A percentile compares a stretch with the other conserved stretches of the same genome.
phyloP scores from a whole-genome alignment of 1,140 invertebrate species.

The Sarcophaga bullata region DNA sequence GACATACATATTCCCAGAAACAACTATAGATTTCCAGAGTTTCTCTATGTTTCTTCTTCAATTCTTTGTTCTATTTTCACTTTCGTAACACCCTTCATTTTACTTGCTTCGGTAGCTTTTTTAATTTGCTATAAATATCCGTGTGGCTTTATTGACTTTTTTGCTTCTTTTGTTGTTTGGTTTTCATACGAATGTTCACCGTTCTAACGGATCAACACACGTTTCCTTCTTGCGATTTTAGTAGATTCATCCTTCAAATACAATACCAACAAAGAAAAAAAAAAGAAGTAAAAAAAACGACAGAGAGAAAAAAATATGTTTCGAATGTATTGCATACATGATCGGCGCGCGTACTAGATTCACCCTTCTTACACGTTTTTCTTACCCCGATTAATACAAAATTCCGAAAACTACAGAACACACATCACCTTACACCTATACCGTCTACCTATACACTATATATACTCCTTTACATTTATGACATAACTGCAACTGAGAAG shows the following conservation, averaged over 20 bases:
- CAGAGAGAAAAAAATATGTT: neutral
- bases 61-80: neutral
- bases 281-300: too few relatives aligned
- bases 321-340: slow-evolving; percentile 8
- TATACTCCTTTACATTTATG: too few relatives aligned
- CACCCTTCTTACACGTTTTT: neutral
- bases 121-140: too few relatives aligned
- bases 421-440: neutral
- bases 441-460: neutral
- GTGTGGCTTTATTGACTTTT: neutral
- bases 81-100: neutral
- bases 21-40: neutral
- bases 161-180: too few relatives aligned
- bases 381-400: neutral
- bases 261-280: too few relatives aligned
- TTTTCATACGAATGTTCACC: neutral
- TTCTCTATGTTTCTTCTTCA: neutral
- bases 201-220: too few relatives aligned
- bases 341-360: neutral
- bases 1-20: neutral
- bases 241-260: too few relatives aligned
- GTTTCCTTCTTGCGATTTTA: too few relatives aligned
- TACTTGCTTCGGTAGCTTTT: neutral
- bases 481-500: too few relatives aligned
- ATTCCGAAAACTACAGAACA: neutral